phyloP scores from a whole-genome alignment of 2,113 vertebrate genomes.

The Cephalopterus ornatus region DNA sequence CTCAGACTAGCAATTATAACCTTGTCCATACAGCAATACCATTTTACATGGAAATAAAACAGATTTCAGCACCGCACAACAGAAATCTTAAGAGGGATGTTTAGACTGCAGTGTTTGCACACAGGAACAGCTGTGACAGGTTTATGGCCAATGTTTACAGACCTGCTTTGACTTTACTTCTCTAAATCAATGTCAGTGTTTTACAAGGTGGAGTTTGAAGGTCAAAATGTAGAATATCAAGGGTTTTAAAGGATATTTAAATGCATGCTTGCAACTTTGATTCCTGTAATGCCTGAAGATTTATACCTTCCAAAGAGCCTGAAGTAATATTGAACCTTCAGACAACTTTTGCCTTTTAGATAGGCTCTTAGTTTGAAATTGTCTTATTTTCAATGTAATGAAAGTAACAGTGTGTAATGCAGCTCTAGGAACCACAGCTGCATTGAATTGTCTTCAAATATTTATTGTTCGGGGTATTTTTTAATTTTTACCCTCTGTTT shows the following conservation, averaged over 20 bases:
- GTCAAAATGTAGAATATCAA: background rate
- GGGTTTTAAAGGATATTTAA: background rate
- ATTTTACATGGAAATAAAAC: background rate
- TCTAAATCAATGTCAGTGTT: background rate
- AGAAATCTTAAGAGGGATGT: background rate
- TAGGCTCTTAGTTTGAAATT: background rate
- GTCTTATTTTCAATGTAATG: background rate
- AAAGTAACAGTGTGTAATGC: background rate
- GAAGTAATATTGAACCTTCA: background rate
- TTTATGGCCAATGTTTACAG: background rate
- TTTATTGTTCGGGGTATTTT: background rate
- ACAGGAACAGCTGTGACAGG: background rate
- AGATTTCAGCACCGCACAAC: background rate
- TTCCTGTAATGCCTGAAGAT: background rate
- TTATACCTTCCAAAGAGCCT: background rate
- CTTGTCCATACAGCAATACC: background rate
- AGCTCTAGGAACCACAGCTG: background rate
- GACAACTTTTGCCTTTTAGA: background rate
- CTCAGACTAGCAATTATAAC: background rate
- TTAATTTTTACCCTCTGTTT: background rate
- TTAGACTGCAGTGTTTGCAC: background rate
- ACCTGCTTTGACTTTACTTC: background rate
- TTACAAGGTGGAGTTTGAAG: background rate
- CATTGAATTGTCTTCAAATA: background rate
- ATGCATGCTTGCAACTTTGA: background rate